Evolutionary conservation across 2,888 invertebrate species (phyloP).

Genomic region (Melinaea menophilus): DNA sequence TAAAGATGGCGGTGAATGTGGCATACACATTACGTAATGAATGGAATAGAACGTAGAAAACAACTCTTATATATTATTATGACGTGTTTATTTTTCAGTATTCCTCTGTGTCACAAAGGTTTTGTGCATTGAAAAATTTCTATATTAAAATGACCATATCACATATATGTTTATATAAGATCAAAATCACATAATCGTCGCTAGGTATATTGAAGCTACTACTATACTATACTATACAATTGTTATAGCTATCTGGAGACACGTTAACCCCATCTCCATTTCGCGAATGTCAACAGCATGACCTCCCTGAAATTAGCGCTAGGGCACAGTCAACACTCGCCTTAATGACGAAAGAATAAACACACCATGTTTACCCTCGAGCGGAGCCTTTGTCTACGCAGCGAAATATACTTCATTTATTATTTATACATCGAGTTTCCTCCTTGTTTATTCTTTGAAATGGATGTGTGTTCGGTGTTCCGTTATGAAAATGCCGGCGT

Average conservation of each 20-base stretch:
- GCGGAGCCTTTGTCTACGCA: constrained; percentile 69
- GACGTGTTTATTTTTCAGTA: too few relatives aligned
- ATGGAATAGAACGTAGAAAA: constrained; percentile 21
- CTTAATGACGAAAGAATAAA: constrained; percentile 74
- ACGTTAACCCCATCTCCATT: constrained; percentile 38
- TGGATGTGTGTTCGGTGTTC: constrained; percentile 61
- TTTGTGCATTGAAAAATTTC: too few relatives aligned
- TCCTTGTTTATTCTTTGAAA: constrained; percentile 71
- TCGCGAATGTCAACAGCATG: constrained; percentile 47
- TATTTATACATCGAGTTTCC: constrained; percentile 73
- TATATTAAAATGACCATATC: too few relatives aligned
- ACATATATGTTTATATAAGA: too few relatives aligned
- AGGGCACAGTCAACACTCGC: constrained; percentile 61
- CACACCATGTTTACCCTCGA: constrained; percentile 59
- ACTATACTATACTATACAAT: too few relatives aligned
- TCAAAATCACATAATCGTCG: too few relatives aligned
- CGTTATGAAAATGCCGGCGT: constrained; percentile 50
- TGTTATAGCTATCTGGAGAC: constrained; percentile 13
- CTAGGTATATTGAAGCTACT: too few relatives aligned
- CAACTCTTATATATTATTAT: not conserved
- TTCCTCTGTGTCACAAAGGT: too few relatives aligned
- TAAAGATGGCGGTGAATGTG: constrained; percentile 33
- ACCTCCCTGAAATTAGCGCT: constrained; percentile 66
- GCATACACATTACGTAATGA: constrained; percentile 37
- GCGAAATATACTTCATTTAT: constrained; percentile 72